Conservation (phyloP, 2,888 invertebrate species). For the Sussaba pulchella region DNA sequence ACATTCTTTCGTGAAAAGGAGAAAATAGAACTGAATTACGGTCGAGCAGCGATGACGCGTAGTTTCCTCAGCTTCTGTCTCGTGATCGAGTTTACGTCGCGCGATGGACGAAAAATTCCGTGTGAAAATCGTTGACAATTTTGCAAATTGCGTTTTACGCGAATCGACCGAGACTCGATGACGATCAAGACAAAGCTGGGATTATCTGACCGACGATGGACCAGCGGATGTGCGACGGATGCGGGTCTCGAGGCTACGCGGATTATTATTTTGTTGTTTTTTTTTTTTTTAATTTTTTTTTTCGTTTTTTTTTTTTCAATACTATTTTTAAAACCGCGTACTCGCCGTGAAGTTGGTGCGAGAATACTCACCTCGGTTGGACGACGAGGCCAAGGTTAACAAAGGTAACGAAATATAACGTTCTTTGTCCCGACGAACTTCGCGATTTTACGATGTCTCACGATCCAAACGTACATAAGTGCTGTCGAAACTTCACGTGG, state of each 20-base stretch:
- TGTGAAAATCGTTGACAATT: neutral
- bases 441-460: conserved; percentile 53
- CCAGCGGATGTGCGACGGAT: too few species aligned
- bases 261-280: too few species aligned
- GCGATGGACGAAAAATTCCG: neutral
- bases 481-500: conserved; percentile 55
- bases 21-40: too few species aligned
- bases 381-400: conserved; percentile 82
- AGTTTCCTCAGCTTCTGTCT: neutral
- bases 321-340: conserved; percentile 80
- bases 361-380: conserved; percentile 77
- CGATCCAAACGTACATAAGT: conserved; percentile 61
- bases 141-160: neutral
- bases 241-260: too few species aligned
- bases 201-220: too few species aligned
- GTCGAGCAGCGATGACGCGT: neutral
- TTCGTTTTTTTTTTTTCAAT: conserved; percentile 58
- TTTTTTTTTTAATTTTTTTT: too few species aligned
- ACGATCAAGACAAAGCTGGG: too few species aligned
- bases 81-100: neutral
- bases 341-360: conserved; percentile 74
- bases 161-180: conserved; percentile 54
- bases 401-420: conserved; percentile 75
- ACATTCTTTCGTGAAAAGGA: too few species aligned
- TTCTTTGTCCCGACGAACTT: conserved; percentile 79